A percentile compares a stretch with the other conserved stretches of the same genome.
phyloP scores from a whole-genome alignment of 2,888 invertebrate species.

The Hydrotaea cyrtoneurina region DNA sequence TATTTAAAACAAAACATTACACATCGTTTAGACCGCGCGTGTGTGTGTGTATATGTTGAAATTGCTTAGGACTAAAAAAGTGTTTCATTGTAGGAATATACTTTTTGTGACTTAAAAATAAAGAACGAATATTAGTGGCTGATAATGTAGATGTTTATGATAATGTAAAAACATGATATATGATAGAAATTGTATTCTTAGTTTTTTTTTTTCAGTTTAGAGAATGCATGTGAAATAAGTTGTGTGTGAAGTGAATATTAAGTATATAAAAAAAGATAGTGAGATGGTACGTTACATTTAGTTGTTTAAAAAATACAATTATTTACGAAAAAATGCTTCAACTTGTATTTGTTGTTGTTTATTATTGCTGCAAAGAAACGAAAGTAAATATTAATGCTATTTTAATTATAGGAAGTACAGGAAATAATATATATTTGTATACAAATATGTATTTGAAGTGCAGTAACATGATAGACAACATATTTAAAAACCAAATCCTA shows the following conservation, averaged over 20 bases:
- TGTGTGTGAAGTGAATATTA: neutral
- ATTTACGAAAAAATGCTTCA: conserved; percentile 52
- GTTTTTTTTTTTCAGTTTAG: no score
- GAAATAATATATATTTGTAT: no score
- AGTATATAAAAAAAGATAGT: conserved; percentile 33
- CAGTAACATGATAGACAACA: no score
- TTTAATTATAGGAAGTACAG: no score
- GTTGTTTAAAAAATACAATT: conserved; percentile 46
- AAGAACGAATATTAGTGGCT: neutral
- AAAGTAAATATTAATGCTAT: neutral
- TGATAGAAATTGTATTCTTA: no score
- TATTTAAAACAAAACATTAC: neutral
- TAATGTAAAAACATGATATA: no score
- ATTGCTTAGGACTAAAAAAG: conserved; percentile 8
- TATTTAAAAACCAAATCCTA: no score
- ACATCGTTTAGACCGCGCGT: neutral
- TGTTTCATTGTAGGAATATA: neutral
- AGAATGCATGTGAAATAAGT: neutral
- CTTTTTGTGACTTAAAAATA: conserved; percentile 14
- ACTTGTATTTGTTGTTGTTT: conserved; percentile 40
- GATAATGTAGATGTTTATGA: neutral
- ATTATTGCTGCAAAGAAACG: conserved; percentile 40
- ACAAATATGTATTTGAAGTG: no score
- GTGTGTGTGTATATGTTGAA: neutral
- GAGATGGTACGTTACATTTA: conserved; percentile 46